A percentile compares a stretch with the other conserved stretches of the same genome.
Evolutionary conservation across 2,797 vertebrate species (phyloP).

Genomic region (Sebastes iracundus): DNA sequence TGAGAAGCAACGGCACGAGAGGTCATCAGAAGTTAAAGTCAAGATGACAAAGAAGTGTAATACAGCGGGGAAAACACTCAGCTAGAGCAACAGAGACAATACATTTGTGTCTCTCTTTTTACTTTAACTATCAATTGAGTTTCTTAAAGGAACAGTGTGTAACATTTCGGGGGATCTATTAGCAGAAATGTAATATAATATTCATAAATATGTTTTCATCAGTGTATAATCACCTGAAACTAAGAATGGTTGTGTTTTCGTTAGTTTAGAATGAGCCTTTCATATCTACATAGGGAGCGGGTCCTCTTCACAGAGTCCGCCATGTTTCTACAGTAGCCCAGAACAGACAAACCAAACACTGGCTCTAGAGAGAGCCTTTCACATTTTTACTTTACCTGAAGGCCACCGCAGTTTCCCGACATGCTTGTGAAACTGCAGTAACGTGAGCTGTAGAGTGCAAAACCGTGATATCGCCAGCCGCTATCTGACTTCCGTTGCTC

Average conservation of each 20-base stretch:
- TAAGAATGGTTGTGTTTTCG: not conserved
- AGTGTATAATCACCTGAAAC: not conserved
- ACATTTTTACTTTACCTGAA: not conserved
- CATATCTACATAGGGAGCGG: too few relatives aligned
- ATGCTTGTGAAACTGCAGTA: not conserved
- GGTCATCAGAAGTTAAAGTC: slow-evolving; percentile 7
- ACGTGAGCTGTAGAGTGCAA: not conserved
- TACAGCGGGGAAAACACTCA: not conserved
- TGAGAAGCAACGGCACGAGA: not conserved
- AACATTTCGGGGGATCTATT: not conserved
- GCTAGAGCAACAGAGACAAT: not conserved
- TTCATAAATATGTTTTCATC: not conserved
- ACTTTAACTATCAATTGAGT: not conserved
- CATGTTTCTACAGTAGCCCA: too few relatives aligned
- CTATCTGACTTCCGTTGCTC: not conserved
- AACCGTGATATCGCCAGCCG: not conserved
- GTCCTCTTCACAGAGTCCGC: too few relatives aligned
- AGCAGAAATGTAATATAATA: not conserved
- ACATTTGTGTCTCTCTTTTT: not conserved
- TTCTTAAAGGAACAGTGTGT: not conserved
- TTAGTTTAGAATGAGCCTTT: rapidly evolving
- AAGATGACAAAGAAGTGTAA: not conserved
- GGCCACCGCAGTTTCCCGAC: rapidly evolving
- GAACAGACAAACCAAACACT: too few relatives aligned
- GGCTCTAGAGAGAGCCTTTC: rapidly evolving